Evolutionary conservation across 2,797 vertebrate genomes (phyloP).

Genomic region (Hydrophis major): DNA sequence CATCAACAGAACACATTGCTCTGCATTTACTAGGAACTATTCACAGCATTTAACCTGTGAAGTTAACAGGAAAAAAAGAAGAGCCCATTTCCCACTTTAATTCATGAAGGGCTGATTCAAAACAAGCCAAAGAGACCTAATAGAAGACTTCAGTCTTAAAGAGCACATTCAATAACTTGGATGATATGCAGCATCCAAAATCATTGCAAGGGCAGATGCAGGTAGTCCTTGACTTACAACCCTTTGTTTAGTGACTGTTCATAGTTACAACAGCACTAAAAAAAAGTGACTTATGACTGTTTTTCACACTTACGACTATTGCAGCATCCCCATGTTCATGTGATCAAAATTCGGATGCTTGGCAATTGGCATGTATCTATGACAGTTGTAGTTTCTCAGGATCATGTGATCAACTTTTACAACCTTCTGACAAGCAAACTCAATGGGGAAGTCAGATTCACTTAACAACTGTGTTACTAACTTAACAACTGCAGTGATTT

Average conservation of each 20-base stretch:
- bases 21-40: not conserved
- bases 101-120: not conserved
- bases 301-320: not conserved
- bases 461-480: not conserved
- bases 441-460: not conserved
- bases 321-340: not conserved
- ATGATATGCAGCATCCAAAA: not conserved
- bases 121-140: not conserved
- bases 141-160: not conserved
- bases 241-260: not conserved
- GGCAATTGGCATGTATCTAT: not conserved
- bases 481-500: not conserved
- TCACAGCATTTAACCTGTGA: not conserved
- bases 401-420: not conserved
- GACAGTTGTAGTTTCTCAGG: not conserved
- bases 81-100: not conserved
- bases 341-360: not conserved
- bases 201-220: not conserved
- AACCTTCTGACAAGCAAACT: too few relatives aligned
- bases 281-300: not conserved
- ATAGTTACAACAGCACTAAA: not conserved
- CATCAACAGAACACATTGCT: not conserved
- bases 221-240: not conserved
- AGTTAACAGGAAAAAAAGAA: not conserved
- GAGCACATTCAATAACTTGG: not conserved